These are phyloP conservation scores for Harlomillsia oculata DNA, from an alignment of 1,140 invertebrate genomes.

Conservation along the genomic window DNA sequence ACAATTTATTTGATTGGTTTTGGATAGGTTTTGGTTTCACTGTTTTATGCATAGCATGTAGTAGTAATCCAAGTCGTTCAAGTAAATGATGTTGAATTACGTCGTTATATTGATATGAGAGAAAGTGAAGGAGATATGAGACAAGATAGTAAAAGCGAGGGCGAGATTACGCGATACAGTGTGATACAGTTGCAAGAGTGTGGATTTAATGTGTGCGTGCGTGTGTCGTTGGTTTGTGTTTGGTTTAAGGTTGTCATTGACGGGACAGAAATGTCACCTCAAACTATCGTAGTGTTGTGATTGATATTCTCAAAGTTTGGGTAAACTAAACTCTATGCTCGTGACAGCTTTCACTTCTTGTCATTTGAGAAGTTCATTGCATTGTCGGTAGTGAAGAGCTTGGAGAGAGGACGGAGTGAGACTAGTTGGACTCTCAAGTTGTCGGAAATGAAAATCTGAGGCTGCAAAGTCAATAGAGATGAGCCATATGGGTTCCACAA, in stretches of 20 bases:
- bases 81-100: no score
- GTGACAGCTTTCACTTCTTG: constrained; percentile 9
- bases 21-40: no score
- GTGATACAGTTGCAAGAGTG: background rate
- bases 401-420: background rate
- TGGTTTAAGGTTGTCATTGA: no score
- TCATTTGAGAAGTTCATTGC: constrained; percentile 3
- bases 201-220: background rate
- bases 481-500: constrained; percentile 9
- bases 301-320: constrained; percentile 9
- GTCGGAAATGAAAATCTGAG: constrained; percentile 13
- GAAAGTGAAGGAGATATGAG: background rate
- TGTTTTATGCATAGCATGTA: no score
- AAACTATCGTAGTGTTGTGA: no score
- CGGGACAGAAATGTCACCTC: constrained; percentile 4
- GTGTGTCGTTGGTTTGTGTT: no score
- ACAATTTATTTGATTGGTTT: no score
- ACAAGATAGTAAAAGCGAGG: background rate
- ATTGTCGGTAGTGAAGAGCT: constrained; percentile 2
- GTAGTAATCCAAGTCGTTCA: no score
- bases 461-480: constrained; percentile 6
- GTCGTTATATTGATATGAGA: no score
- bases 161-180: background rate
- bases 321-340: constrained; percentile 10
- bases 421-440: background rate